Base-by-base conservation (phyloP, 2,888 invertebrate genomes). In the Erynnis tages region DNA sequence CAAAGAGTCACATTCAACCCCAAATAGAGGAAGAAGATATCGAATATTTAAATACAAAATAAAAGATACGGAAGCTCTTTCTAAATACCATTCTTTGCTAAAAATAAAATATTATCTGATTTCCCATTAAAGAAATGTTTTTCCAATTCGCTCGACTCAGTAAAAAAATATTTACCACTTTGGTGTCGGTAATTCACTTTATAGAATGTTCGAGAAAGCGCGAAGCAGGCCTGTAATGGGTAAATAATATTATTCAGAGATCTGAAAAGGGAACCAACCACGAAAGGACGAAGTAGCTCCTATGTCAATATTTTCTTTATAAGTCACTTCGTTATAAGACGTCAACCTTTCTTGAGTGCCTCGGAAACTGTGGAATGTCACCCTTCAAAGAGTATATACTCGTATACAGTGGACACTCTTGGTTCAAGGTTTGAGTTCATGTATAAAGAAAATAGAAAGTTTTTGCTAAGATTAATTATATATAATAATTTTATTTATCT, bases 321-420 rank as follows among this genome's bases (percentile, higher is more conserved):
- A 53, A 65, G 61, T 69, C 71, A 73, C 75, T 66, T 67, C 63
- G 69, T 75, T 77, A 72, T 65, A 69, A 72, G 71, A 61, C 73
- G 60, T 69, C 68, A 73, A 67, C 76, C 71, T 69, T 53, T 50
- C 59, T 57, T 59, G 46, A 54, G 56, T 57, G 60, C 61, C 61
- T 61, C 40, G 43, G 56, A 54, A 52, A 50, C 30, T 17, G 30
- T 53, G 53, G 38, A 46, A 17, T 14, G 21, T 38, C 13, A 32
- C 30, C 30, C 40, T 40, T 25, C 16, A 32, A 6, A 29, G 17
- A 38, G 21, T 25, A 32, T 10, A 35, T 17, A 32, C 14, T 32
- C 7, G 32, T 21, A 21, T 21, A 21, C 21, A 6, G 21, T 6
- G 21, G 21, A 21, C n/a, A n/a, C n/a, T n/a, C n/a, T n/a, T n/a